These are phyloP conservation scores for Liasis olivaceus DNA, from an alignment of 2,797 vertebrate genomes.

Conservation along the genomic window DNA sequence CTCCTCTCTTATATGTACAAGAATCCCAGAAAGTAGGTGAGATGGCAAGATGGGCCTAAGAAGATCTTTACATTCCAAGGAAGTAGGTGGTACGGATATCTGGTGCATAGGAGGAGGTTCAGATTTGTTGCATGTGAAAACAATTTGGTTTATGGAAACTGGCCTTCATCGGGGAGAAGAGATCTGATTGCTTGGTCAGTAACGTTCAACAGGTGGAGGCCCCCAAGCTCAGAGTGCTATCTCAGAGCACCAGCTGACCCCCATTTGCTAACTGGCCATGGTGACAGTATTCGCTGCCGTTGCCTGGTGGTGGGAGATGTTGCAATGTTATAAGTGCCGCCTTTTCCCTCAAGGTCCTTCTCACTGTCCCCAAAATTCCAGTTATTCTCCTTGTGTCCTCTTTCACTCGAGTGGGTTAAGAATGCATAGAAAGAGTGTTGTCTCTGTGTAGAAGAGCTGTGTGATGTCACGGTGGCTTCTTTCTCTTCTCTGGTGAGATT, in stretches of 20 bases:
- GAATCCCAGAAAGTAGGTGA: background rate
- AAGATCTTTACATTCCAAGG: background rate
- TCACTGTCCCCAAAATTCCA: background rate
- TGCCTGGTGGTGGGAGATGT: background rate
- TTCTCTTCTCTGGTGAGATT: background rate
- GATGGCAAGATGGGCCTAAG: background rate
- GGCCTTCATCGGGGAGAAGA: background rate
- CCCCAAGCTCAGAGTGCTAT: background rate
- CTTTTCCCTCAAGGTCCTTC: background rate
- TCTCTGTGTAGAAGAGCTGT: no score
- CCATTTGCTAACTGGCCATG: background rate
- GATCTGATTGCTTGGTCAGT: background rate
- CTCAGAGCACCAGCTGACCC: background rate
- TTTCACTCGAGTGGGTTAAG: background rate
- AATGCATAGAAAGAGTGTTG: background rate
- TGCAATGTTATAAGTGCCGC: background rate
- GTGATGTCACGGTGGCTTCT: background rate
- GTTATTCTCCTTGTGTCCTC: background rate
- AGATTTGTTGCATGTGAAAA: background rate
- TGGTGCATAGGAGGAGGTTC: background rate
- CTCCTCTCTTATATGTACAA: background rate
- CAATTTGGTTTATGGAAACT: background rate
- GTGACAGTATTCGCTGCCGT: background rate
- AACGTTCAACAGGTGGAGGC: background rate
- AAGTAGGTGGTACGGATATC: background rate